Conservation (phyloP, 2,888 invertebrate species). For the Drosophila melanocephala region DNA sequence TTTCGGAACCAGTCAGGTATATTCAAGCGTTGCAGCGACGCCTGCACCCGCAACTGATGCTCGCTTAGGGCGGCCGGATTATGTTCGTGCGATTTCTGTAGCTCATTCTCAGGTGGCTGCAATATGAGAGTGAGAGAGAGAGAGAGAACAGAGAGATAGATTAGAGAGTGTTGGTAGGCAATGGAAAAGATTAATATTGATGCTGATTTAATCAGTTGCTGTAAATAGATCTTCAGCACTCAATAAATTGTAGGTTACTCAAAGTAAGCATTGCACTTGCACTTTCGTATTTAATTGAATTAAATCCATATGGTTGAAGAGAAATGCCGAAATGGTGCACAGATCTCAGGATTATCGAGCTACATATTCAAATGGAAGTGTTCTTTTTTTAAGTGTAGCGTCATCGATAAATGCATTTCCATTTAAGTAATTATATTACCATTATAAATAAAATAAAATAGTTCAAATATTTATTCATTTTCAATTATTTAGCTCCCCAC, state of each 20-base stretch:
- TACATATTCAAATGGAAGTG: not conserved
- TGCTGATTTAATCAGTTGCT: not conserved
- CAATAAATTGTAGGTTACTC: too few relatives aligned
- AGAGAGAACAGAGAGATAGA: not conserved
- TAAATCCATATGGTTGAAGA: not conserved
- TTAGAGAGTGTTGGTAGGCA: not conserved
- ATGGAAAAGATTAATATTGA: not conserved
- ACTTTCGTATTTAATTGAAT: not conserved
- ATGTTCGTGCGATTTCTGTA: conserved; percentile 89
- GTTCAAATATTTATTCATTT: not conserved
- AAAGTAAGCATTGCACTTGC: not conserved
- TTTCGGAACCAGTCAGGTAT: conserved; percentile 97
- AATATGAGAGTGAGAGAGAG: conserved; percentile 26
- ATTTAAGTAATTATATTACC: not conserved
- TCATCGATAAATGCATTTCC: not conserved
- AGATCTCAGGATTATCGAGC: not conserved
- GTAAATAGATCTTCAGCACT: too few relatives aligned
- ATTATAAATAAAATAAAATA: not conserved
- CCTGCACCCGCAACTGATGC: conserved; percentile 96
- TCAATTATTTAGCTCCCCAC: not conserved
- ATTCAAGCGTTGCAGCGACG: conserved; percentile 96
- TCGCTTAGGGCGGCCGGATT: conserved; percentile 92
- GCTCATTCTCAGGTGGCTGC: conserved; percentile 97
- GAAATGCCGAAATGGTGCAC: not conserved
- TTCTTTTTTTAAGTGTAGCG: not conserved